Percentiles rank a stretch among this genome's conserved stretches.
Conservation (phyloP, 2,113 vertebrate species). For the Corythaixoides concolor region DNA sequence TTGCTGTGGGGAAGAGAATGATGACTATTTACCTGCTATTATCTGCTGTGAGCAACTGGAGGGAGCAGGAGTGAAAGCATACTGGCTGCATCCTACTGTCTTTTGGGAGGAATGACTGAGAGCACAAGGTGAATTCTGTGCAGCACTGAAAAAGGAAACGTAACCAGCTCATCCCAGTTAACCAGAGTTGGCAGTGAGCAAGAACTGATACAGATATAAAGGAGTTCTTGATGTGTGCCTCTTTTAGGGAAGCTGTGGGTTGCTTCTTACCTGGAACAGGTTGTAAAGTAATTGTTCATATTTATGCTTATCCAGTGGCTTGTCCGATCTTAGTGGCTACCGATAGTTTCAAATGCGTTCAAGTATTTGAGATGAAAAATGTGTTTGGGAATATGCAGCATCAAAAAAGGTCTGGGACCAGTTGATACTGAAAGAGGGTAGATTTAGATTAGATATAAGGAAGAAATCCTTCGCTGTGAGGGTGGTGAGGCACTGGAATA, state of each 20-base stretch:
- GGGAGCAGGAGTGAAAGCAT: background rate
- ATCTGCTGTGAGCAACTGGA: background rate
- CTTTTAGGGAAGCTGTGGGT: background rate
- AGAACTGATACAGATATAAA: background rate
- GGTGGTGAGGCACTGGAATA: too few relatives aligned
- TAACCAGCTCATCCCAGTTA: background rate
- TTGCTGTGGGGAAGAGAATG: fast-evolving
- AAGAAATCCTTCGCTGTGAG: too few relatives aligned
- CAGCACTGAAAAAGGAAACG: background rate
- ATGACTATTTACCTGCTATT: background rate
- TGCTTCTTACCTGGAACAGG: background rate
- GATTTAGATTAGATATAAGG: too few relatives aligned
- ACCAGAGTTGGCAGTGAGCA: background rate
- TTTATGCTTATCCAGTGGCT: background rate
- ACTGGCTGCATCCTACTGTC: background rate
- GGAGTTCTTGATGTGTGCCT: background rate
- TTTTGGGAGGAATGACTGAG: background rate
- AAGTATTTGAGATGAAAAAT: background rate
- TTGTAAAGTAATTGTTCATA: background rate
- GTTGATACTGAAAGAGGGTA: background rate
- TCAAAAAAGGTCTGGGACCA: background rate
- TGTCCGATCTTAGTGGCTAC: background rate
- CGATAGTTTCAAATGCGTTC: background rate
- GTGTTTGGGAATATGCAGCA: background rate
- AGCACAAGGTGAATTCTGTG: background rate